These are phyloP conservation scores for Tauraco erythrolophus DNA, from an alignment of 2,113 vertebrate species.

Conservation along the genomic window DNA sequence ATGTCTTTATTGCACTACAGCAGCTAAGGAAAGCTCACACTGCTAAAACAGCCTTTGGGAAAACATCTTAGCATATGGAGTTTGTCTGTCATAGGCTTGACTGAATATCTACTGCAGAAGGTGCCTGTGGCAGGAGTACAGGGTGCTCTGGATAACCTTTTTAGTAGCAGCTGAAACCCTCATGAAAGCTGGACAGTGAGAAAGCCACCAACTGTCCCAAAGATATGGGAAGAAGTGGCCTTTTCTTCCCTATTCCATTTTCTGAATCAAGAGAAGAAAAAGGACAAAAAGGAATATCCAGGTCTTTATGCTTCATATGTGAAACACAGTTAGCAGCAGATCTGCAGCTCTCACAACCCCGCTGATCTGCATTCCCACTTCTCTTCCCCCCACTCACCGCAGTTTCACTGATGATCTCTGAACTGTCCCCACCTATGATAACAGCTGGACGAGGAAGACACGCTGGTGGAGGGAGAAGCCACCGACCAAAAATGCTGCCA, in stretches of 20 bases:
- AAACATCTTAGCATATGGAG: not conserved
- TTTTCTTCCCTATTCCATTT: not conserved
- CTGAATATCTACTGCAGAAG: not conserved
- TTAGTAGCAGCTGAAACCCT: not conserved
- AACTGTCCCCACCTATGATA: not conserved
- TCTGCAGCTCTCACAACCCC: not conserved
- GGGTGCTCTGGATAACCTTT: not conserved
- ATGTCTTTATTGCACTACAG: not conserved
- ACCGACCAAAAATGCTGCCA: not conserved
- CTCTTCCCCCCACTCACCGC: not conserved
- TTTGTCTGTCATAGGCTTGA: not conserved
- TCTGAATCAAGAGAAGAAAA: not conserved
- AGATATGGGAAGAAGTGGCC: not conserved
- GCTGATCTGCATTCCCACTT: not conserved
- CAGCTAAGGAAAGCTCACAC: not conserved
- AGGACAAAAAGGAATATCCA: not conserved
- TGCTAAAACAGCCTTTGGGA: slow-evolving; percentile 2
- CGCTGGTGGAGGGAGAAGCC: not conserved
- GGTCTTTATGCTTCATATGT: not conserved
- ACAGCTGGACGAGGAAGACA: not conserved
- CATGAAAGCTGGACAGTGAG: not conserved
- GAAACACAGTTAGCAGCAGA: not conserved
- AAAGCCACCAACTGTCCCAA: not conserved
- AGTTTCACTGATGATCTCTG: not conserved
- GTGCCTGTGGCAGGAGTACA: not conserved